Conservation (phyloP, 1,140 invertebrate species). For the Drosophila tropicalis region DNA sequence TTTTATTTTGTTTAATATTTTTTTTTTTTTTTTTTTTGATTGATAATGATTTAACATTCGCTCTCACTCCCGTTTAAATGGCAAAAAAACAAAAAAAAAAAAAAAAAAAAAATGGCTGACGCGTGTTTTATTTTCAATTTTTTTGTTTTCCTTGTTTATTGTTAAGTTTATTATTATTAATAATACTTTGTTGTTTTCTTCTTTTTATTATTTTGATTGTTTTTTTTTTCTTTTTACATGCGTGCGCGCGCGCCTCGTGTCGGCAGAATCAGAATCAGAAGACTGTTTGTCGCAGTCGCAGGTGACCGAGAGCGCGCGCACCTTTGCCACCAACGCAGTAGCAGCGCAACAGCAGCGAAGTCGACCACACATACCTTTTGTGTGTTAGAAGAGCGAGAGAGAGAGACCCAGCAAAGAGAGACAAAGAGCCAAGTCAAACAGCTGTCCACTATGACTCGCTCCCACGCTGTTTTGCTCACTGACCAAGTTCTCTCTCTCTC, state of each 20-base stretch:
- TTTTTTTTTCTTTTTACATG: constrained; percentile 48
- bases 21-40: neutral
- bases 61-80: constrained; percentile 3
- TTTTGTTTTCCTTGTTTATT: constrained; percentile 29
- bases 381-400: neutral
- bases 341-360: constrained; percentile 20
- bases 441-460: constrained; percentile 57
- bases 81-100: neutral
- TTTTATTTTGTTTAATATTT: constrained; percentile 6
- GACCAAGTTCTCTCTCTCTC: constrained; percentile 1
- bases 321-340: constrained; percentile 69
- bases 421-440: constrained; percentile 38
- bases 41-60: neutral
- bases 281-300: constrained; percentile 72
- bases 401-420: neutral
- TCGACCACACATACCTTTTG: constrained; percentile 8
- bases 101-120: neutral
- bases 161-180: constrained; percentile 8
- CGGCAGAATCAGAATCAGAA: constrained; percentile 78
- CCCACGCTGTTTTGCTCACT: constrained; percentile 22
- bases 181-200: constrained; percentile 30
- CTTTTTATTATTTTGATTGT: constrained; percentile 23
- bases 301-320: constrained; percentile 51
- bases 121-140: neutral
- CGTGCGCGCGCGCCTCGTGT: constrained; percentile 68